These are phyloP conservation scores for Eupithecia inturbata DNA, from an alignment of 2,888 invertebrate species.

Conservation along the genomic window DNA sequence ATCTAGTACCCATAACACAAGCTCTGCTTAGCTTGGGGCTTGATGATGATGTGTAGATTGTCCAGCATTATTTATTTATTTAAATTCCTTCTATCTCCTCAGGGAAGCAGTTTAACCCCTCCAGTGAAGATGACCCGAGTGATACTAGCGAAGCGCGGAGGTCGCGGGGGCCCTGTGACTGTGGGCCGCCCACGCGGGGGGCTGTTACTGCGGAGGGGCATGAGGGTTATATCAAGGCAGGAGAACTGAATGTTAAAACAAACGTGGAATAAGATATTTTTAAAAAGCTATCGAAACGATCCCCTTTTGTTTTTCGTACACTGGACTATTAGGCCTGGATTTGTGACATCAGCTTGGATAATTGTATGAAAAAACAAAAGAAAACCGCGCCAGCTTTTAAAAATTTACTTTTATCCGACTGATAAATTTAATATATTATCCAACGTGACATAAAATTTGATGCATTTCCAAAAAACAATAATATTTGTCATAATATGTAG, in stretches of 20 bases:
- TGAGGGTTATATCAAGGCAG: slow-evolving; percentile 51
- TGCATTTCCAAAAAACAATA: background rate
- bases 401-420: background rate
- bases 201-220: slow-evolving; percentile 54
- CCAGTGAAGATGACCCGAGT: slow-evolving; percentile 60
- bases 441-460: background rate
- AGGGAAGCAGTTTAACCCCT: slow-evolving; percentile 39
- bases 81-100: background rate
- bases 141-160: slow-evolving; percentile 66
- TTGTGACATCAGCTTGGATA: background rate
- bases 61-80: background rate
- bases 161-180: slow-evolving; percentile 38
- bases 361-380: background rate
- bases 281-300: background rate
- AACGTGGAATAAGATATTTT: background rate
- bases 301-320: background rate
- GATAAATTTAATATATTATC: background rate
- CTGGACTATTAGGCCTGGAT: background rate
- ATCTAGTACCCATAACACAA: no score
- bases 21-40: no score
- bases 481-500: background rate
- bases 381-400: background rate
- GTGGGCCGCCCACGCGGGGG: slow-evolving; percentile 43
- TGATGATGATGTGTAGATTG: no score
- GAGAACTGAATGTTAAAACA: slow-evolving; percentile 10